Base-by-base conservation (phyloP, 2,113 vertebrate genomes). In the Aramus guarauna region DNA sequence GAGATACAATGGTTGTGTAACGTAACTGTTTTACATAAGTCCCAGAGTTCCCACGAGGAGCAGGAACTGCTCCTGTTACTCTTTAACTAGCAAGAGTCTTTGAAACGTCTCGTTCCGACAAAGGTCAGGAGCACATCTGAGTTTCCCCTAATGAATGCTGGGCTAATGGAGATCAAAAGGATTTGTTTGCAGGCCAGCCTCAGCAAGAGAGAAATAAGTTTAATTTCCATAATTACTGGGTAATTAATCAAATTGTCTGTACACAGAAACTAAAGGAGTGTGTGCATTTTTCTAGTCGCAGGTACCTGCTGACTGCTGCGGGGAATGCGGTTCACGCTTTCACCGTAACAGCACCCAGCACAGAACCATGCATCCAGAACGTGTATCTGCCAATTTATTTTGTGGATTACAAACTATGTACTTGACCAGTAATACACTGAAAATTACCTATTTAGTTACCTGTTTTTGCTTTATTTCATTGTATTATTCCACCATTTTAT, bases 51-150 rank as follows among this genome's bases (percentile, higher is more conserved):
- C 88, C 90, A 79, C 67, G 41, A 69, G 41, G 29, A 90, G 75
- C 27, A 86, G 69, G 67, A 90, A 92, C 85, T 27, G 52, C 27
- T 88, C 86, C 83, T 88, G 92, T 97, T 92, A 95, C 39, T 94
- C 53, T 92, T 96, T 95, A 97, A 96, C 94, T 64, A 92, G 36
- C 20, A 29, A 41, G 22, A 92, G 52, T 24, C 68, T 94, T 95
- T 93, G 78, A 90, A 93, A 91, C 8, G 9, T 27, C 75, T 84
- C 48, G 36, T 43, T 96, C 71, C 71, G 64, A 74, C 90, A 92
- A 93, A 97, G 91, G 87, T 88, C 89, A 94, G 53, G 34, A 97
- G 39, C 71, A 77, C 58, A 67, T 60, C 52, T 47, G 48, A 91
- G 39, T 67, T 84, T 81, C n/a, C 81, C 67, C n/a, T 84, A 87